These are phyloP conservation scores for Stenoptilia bipunctidactyla DNA, from an alignment of 2,888 invertebrate genomes.

Conservation along the genomic window DNA sequence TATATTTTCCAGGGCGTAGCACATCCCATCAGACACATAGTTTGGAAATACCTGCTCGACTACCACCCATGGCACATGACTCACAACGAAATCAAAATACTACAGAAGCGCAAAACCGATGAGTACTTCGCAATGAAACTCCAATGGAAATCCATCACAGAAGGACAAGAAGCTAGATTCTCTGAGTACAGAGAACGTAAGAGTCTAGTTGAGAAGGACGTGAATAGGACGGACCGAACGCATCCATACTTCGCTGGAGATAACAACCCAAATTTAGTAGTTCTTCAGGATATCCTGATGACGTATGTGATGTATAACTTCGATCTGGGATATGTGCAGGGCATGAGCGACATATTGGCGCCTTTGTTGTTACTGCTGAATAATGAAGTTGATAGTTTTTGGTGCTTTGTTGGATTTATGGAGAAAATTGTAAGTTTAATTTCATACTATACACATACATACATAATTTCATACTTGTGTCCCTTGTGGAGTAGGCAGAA, in stretches of 20 bases:
- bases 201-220: constrained; percentile 96
- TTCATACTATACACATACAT: no score
- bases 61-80: constrained; percentile 90
- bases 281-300: constrained; percentile 93
- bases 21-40: constrained; percentile 80
- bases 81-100: constrained; percentile 75
- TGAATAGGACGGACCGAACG: constrained; percentile 93
- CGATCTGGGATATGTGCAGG: constrained; percentile 95
- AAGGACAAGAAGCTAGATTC: constrained; percentile 88
- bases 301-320: constrained; percentile 99
- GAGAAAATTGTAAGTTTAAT: constrained; percentile 83
- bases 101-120: constrained; percentile 80
- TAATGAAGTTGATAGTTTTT: constrained; percentile 96
- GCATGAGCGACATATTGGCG: constrained; percentile 97
- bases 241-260: constrained; percentile 94
- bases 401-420: constrained; percentile 99
- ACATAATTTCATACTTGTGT: no score
- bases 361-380: constrained; percentile 91
- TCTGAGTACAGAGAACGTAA: constrained; percentile 90
- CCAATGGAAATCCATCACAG: constrained; percentile 94
- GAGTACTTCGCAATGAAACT: constrained; percentile 96
- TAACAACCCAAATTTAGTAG: constrained; percentile 87
- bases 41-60: constrained; percentile 95
- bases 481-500: no score
- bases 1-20: constrained; percentile 77